phyloP scores from a whole-genome alignment of 2,888 invertebrate species.

The Pomacea canaliculata region DNA sequence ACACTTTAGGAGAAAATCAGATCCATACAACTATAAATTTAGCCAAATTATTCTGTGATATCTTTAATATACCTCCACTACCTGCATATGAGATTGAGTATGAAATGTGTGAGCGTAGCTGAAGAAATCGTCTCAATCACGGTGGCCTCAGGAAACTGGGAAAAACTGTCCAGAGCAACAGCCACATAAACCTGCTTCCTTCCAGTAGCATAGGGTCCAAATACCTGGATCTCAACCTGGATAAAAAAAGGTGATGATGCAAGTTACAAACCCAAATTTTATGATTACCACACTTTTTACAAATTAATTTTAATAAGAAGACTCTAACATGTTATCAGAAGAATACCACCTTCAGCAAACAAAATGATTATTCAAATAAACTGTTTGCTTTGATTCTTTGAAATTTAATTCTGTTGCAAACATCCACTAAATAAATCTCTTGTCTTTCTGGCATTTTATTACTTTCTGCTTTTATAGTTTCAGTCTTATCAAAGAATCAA shows the following conservation, averaged over 20 bases:
- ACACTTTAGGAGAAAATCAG: too few species aligned
- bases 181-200: conserved; percentile 35
- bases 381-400: too few species aligned
- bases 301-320: too few species aligned
- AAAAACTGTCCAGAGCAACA: conserved; percentile 44
- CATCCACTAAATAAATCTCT: too few species aligned
- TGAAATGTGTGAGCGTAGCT: conserved; percentile 40
- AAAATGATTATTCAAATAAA: too few species aligned
- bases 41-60: too few species aligned
- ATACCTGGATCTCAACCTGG: conserved; percentile 47
- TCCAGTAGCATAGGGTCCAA: conserved; percentile 41
- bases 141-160: conserved; percentile 46
- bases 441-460: too few species aligned
- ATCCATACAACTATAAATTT: too few species aligned
- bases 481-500: too few species aligned
- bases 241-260: background rate
- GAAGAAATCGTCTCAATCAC: conserved; percentile 37
- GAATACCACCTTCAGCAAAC: background rate
- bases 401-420: too few species aligned
- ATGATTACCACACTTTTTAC: too few species aligned
- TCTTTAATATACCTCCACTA: conserved; percentile 6
- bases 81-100: conserved; percentile 47
- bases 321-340: background rate
- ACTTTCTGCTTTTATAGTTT: too few species aligned
- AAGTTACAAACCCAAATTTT: background rate